These are phyloP conservation scores for Hippocampus zosterae DNA, from an alignment of 2,113 vertebrate genomes.

Conservation along the genomic window DNA sequence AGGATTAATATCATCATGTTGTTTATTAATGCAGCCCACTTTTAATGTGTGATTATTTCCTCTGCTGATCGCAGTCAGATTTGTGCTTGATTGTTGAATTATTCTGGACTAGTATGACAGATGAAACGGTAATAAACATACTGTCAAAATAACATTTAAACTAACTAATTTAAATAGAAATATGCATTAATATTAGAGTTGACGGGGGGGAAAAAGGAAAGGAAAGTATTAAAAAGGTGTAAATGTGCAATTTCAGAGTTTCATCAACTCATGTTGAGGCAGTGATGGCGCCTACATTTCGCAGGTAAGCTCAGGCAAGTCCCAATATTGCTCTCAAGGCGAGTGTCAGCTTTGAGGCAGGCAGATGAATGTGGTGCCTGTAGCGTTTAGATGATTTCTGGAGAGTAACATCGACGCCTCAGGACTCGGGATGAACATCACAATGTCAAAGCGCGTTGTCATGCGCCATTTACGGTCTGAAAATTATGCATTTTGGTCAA, in stretches of 20 bases:
- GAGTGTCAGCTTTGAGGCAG: constrained; percentile 19
- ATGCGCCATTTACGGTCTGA: not conserved
- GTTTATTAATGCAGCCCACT: not conserved
- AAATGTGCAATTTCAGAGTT: not conserved
- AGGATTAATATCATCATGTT: not conserved
- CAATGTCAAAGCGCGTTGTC: constrained; percentile 3
- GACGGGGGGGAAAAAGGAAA: not conserved
- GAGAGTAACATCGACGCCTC: constrained; percentile 38
- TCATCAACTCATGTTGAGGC: not conserved
- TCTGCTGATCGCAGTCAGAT: not conserved
- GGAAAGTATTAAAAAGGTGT: not conserved
- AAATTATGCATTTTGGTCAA: not conserved
- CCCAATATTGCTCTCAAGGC: constrained; percentile 25
- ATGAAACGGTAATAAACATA: not conserved
- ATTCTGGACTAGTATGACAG: not conserved
- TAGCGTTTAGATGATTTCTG: constrained; percentile 23
- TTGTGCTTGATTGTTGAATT: not conserved
- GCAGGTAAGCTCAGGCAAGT: constrained; percentile 21
- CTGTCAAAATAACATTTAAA: not conserved
- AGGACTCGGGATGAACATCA: constrained; percentile 21
- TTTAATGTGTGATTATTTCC: not conserved
- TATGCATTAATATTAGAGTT: not conserved
- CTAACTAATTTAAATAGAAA: not conserved
- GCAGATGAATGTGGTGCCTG: constrained; percentile 38
- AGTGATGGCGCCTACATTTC: not conserved